Conservation (phyloP, 2,888 invertebrate genomes). For the Mimachlamys varia region DNA sequence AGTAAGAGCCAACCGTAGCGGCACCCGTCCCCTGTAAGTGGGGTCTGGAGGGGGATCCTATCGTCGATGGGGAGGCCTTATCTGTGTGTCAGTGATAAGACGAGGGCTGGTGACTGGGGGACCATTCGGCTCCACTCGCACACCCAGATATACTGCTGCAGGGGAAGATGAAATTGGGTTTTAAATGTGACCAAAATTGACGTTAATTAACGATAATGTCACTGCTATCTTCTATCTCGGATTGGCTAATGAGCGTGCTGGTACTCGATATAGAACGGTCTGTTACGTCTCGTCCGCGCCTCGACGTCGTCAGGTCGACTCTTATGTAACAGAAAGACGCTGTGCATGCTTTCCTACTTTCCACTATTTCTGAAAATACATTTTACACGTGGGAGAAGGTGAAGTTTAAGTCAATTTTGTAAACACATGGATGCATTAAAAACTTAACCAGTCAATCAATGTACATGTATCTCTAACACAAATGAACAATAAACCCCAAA, state of each 20-base stretch:
- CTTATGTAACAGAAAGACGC: not conserved
- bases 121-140: not conserved
- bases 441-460: not conserved
- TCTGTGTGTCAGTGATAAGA: conserved; percentile 4
- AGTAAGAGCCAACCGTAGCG: not conserved
- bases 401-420: not conserved
- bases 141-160: not conserved
- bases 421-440: not conserved
- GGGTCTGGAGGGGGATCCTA: not conserved
- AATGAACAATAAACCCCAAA: too few species aligned
- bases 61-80: not conserved
- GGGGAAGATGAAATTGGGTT: conserved; percentile 13
- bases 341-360: not conserved
- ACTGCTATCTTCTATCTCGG: conserved; percentile 20
- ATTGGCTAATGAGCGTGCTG: conserved; percentile 3
- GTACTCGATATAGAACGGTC: conserved; percentile 13
- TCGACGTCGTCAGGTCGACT: not conserved
- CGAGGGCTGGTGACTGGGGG: conserved; percentile 28
- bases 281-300: not conserved
- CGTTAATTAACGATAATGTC: conserved; percentile 36
- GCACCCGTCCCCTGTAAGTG: not conserved
- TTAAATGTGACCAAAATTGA: conserved; percentile 33
- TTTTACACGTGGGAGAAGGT: not conserved
- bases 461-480: too few species aligned
- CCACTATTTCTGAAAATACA: not conserved